Conservation (phyloP, 2,888 invertebrate species). For the Ceraclea dissimilis region DNA sequence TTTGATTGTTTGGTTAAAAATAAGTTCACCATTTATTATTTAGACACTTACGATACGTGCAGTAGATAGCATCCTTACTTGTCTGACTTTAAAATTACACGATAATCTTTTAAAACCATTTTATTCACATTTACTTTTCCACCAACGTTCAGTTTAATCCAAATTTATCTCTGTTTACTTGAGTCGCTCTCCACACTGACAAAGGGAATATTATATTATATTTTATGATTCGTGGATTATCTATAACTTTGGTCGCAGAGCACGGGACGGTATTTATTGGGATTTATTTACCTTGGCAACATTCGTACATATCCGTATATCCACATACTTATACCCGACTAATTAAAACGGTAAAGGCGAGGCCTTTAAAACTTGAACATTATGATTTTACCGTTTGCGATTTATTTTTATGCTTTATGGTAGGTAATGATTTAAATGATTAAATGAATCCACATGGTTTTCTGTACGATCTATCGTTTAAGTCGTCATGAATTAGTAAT, state of each 20-base stretch:
- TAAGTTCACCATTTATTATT: no score
- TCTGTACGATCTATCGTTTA: no score
- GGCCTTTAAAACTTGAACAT: background rate
- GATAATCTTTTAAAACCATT: constrained; percentile 17
- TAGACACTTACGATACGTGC: no score
- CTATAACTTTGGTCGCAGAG: constrained; percentile 12
- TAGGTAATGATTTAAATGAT: no score
- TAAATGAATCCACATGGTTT: no score
- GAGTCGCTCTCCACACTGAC: constrained; percentile 12
- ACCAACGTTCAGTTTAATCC: constrained; percentile 17
- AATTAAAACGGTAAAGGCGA: constrained; percentile 1
- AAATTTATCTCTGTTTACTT: constrained; percentile 21
- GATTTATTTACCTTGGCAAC: constrained; percentile 14
- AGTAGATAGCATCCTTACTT: no score
- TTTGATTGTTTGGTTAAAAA: no score
- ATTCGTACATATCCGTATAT: no score
- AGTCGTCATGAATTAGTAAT: no score
- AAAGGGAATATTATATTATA: constrained; percentile 11
- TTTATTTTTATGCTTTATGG: no score
- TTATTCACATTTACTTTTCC: constrained; percentile 22
- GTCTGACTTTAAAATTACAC: constrained; percentile 16
- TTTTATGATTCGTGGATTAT: constrained; percentile 18
- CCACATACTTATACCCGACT: background rate
- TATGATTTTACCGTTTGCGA: no score
- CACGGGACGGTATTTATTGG: constrained; percentile 18